Percentiles rank a stretch among this genome's conserved stretches.
phyloP scores from a whole-genome alignment of 1,140 invertebrate species.

The Homarus americanus region DNA sequence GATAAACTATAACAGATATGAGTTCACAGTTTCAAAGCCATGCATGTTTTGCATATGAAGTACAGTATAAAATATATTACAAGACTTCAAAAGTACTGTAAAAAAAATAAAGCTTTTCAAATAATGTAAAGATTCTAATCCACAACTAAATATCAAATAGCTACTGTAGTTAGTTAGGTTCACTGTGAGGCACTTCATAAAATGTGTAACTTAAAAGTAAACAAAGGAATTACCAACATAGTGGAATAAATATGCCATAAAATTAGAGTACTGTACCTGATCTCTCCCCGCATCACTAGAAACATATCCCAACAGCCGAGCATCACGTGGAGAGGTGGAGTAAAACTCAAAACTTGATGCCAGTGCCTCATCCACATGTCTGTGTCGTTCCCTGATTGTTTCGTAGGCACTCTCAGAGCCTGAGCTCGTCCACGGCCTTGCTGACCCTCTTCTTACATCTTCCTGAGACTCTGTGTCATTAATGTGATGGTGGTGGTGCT shows the following conservation, averaged over 20 bases:
- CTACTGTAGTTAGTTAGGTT: no score
- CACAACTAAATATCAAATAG: no score
- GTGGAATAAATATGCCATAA: neutral
- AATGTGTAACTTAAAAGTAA: no score
- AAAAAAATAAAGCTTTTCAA: no score
- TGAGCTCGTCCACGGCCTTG: slow-evolving; percentile 57
- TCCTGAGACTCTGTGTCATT: slow-evolving; percentile 36
- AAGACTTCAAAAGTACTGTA: no score
- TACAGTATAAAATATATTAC: no score
- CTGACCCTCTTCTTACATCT: slow-evolving; percentile 7
- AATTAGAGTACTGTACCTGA: neutral
- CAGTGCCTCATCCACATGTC: slow-evolving; percentile 65
- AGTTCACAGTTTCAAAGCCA: no score
- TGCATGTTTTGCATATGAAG: no score
- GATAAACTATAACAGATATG: no score
- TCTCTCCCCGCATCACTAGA: slow-evolving; percentile 23
- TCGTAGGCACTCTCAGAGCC: slow-evolving; percentile 68
- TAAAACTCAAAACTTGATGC: slow-evolving; percentile 71
- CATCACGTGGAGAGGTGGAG: slow-evolving; percentile 64
- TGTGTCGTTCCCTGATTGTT: slow-evolving; percentile 63
- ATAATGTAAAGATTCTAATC: no score
- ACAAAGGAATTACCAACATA: no score
- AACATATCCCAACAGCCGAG: slow-evolving; percentile 47
- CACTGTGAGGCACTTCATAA: no score
- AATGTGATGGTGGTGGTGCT: slow-evolving; percentile 1